Evolutionary conservation across 2,888 invertebrate species (phyloP).

Genomic region (Athalia rosae): DNA sequence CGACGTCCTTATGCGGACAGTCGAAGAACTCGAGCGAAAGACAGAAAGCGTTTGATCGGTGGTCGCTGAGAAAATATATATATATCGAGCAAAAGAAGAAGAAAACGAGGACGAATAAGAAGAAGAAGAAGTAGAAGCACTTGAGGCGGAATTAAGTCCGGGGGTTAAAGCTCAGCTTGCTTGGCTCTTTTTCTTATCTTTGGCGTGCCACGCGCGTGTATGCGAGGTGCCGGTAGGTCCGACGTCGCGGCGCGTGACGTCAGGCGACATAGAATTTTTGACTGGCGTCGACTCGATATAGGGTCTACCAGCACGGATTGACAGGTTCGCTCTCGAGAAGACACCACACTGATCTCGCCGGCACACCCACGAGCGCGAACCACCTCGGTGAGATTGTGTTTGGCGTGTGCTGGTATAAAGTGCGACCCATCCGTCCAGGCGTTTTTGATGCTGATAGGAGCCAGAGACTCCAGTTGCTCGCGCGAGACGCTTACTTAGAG

Average conservation of each 20-base stretch:
- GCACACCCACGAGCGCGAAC: constrained; percentile 46
- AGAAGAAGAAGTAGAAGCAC: constrained; percentile 24
- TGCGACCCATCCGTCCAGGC: constrained; percentile 1
- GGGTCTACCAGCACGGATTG: constrained; percentile 55
- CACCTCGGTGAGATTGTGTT: constrained; percentile 23
- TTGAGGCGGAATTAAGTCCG: constrained; percentile 38
- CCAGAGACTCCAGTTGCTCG: constrained; percentile 62
- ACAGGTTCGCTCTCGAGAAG: constrained; percentile 62
- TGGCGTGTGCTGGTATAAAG: neutral
- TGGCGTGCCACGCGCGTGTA: constrained; percentile 54
- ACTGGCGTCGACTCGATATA: constrained; percentile 46
- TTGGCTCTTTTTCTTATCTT: constrained; percentile 34
- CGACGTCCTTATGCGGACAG: too few species aligned
- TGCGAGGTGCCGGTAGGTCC: constrained; percentile 58
- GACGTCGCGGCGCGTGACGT: constrained; percentile 62
- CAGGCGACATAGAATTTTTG: constrained; percentile 51
- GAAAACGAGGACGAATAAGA: too few species aligned
- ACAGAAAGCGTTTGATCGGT: constrained; percentile 20
- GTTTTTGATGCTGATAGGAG: constrained; percentile 61
- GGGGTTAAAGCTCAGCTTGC: constrained; percentile 20
- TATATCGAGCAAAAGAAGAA: neutral
- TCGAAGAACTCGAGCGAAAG: neutral
- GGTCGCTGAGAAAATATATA: constrained; percentile 31
- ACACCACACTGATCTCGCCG: constrained; percentile 31
- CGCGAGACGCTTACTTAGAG: constrained; percentile 62